These are phyloP conservation scores for Tetramorium parvispinum DNA, from an alignment of 1,140 invertebrate species.

Conservation along the genomic window DNA sequence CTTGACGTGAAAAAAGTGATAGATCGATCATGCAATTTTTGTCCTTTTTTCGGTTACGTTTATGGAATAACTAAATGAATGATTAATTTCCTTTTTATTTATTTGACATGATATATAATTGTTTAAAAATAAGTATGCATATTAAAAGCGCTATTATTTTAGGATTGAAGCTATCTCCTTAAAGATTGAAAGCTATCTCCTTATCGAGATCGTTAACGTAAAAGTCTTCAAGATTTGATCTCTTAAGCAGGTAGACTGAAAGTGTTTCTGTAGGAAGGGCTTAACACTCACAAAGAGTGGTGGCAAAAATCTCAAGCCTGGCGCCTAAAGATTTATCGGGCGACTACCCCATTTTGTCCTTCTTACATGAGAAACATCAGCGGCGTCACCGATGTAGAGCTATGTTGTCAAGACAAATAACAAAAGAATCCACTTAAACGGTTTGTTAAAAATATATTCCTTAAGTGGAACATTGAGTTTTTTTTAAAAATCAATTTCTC, in stretches of 20 bases:
- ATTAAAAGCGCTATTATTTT: slow-evolving; percentile 62
- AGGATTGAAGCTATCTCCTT: background rate
- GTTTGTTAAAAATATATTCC: background rate
- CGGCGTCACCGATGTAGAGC: background rate
- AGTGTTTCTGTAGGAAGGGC: slow-evolving; percentile 55
- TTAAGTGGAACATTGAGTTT: background rate
- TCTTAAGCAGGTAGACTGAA: slow-evolving; percentile 64
- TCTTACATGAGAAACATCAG: background rate
- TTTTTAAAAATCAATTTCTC: background rate
- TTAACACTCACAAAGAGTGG: slow-evolving; percentile 63
- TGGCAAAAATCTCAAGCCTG: slow-evolving; percentile 79
- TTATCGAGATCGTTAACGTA: slow-evolving; percentile 61
- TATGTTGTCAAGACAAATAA: slow-evolving; percentile 22
- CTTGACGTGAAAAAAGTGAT: background rate
- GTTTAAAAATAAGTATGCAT: background rate
- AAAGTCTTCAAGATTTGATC: slow-evolving; percentile 78
- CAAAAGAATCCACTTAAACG: background rate
- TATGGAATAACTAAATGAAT: background rate
- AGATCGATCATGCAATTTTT: background rate
- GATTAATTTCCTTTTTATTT: background rate
- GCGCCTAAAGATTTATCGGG: slow-evolving; percentile 80
- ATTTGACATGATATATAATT: slow-evolving; percentile 47
- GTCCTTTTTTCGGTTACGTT: background rate
- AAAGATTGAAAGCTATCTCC: slow-evolving; percentile 45
- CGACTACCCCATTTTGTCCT: slow-evolving; percentile 58